These are phyloP conservation scores for Passer domesticus DNA, from an alignment of 2,113 vertebrate species.

Conservation along the genomic window DNA sequence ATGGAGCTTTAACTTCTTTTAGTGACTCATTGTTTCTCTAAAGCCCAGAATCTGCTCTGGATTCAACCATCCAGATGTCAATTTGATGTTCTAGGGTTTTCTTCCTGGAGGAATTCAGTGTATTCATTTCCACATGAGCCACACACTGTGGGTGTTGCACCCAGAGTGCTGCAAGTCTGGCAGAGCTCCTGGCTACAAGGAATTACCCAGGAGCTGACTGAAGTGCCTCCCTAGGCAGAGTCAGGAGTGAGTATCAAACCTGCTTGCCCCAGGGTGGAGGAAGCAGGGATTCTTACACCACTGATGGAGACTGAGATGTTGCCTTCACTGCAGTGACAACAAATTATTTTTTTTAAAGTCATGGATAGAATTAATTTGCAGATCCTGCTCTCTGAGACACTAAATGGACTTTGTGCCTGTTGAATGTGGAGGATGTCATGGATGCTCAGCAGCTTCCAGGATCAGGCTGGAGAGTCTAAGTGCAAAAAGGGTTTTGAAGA, in stretches of 20 bases:
- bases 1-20: neutral
- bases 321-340: neutral
- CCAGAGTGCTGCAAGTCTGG: neutral
- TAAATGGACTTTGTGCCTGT: neutral
- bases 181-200: neutral
- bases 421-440: neutral
- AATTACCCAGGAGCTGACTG: neutral
- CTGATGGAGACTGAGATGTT: neutral
- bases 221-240: neutral
- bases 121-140: neutral
- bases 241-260: neutral
- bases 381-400: neutral
- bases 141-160: neutral
- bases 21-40: conserved; percentile 11
- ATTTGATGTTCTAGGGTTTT: neutral
- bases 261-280: neutral
- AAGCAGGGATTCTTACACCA: neutral
- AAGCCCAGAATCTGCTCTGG: neutral
- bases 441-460: neutral
- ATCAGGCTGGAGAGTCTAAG: neutral
- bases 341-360: neutral
- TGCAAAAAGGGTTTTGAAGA: neutral
- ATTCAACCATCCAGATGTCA: neutral
- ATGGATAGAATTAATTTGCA: neutral
- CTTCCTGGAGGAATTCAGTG: neutral